Evolutionary conservation across 2,888 invertebrate species (phyloP).

Genomic region (Megalurothrips usitatus): DNA sequence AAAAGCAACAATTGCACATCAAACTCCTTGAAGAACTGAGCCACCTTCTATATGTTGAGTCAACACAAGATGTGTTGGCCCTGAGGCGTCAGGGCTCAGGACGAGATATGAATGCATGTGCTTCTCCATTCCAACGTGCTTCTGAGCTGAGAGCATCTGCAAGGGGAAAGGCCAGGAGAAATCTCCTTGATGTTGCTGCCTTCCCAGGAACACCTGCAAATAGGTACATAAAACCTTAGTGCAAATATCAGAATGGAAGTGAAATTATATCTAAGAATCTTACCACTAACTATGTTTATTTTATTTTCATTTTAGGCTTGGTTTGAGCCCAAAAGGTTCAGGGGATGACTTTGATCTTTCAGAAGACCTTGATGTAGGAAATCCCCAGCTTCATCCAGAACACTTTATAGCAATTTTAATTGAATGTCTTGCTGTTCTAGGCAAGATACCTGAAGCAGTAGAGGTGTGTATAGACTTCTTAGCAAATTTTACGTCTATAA

Average conservation of each 20-base stretch:
- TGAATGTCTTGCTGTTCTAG: slow-evolving; percentile 77
- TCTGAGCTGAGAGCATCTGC: slow-evolving; percentile 55
- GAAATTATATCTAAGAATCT: neutral
- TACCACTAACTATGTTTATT: neutral
- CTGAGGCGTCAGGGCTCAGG: slow-evolving; percentile 55
- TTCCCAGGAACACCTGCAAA: slow-evolving; percentile 38
- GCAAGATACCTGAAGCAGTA: slow-evolving; percentile 78
- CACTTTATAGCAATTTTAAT: slow-evolving; percentile 72
- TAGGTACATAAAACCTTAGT: slow-evolving; percentile 42
- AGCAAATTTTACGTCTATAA: slow-evolving; percentile 5
- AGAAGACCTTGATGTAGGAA: slow-evolving; percentile 55
- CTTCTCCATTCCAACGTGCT: slow-evolving; percentile 56
- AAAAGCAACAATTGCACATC: slow-evolving; percentile 64
- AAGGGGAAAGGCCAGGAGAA: slow-evolving; percentile 53
- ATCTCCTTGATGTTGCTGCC: slow-evolving; percentile 52
- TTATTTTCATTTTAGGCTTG: neutral
- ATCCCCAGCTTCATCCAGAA: slow-evolving; percentile 59
- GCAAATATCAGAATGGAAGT: neutral
- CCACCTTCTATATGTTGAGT: slow-evolving; percentile 64
- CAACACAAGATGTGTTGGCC: slow-evolving; percentile 51
- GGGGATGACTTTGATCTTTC: slow-evolving; percentile 47
- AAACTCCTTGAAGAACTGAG: slow-evolving; percentile 67
- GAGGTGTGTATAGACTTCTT: slow-evolving; percentile 55
- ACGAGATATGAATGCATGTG: slow-evolving; percentile 48
- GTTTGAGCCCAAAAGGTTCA: slow-evolving; percentile 28